Conservation (phyloP, 2,113 vertebrate genomes). For the Ammospiza caudacuta region DNA sequence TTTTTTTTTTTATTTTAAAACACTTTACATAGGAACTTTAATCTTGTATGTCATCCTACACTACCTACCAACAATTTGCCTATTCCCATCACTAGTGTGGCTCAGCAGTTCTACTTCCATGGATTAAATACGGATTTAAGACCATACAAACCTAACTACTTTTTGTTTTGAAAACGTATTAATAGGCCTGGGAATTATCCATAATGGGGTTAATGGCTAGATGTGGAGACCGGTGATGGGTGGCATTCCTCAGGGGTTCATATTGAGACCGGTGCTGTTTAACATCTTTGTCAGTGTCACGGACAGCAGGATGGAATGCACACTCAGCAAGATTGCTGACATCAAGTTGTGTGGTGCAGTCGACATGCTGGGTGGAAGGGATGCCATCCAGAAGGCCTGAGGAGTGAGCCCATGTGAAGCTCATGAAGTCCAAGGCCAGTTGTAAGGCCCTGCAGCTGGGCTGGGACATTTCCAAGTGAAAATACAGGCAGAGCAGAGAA, state of each 20-base stretch:
- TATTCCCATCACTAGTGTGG: not conserved
- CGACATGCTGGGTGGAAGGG: fast-evolving
- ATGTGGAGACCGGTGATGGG: not conserved
- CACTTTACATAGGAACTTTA: not conserved
- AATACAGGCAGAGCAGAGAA: not conserved
- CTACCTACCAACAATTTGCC: not conserved
- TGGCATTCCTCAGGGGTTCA: not conserved
- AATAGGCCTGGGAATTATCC: not conserved
- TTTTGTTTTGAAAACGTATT: not conserved
- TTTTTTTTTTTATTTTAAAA: not conserved
- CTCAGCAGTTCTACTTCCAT: not conserved
- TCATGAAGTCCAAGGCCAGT: not conserved
- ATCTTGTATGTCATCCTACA: not conserved
- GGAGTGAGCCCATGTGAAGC: not conserved
- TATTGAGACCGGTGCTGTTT: fast-evolving
- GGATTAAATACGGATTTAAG: not conserved
- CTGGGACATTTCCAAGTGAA: not conserved
- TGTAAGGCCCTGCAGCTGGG: not conserved
- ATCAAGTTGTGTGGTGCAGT: not conserved
- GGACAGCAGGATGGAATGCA: fast-evolving
- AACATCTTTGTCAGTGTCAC: not conserved
- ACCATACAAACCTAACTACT: not conserved
- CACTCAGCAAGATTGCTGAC: not conserved
- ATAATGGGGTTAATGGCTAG: not conserved
- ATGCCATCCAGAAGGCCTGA: not conserved